Base-by-base conservation (phyloP, 2,888 invertebrate genomes). In the Caprella mutica region DNA sequence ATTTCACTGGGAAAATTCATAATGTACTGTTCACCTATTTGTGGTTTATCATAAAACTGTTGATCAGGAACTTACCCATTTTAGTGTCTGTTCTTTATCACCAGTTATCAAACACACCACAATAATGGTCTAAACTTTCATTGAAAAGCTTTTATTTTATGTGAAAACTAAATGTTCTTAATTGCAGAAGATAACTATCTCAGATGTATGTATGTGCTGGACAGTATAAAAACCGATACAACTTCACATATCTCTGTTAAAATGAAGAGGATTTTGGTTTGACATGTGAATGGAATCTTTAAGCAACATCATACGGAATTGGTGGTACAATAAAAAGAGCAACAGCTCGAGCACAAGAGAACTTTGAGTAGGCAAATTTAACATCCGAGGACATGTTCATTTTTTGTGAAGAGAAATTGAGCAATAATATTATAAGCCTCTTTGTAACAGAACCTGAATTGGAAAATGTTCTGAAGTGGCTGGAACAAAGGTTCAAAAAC, bases 191-290 rank as follows among this genome's bases (percentile, higher is more conserved):
- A 17, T 48, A 8, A n/a, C 21, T 17, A 21, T 48, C 12, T 27
- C 26, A 40, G 2, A 14, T n/a, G 19, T 1, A 29, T 53, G 27
- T 39, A n/a, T 53, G 42, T 43, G 42, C 42, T 14, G 42, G 26
- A 19, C 53, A 29, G 19, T 53, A 53, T 43, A 53, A 43, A 3
- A 55, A 55, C 29, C 21, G 30, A 54, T 48, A 27, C 33, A 48
- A 55, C 38, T 27, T 55, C 24, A 46, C 21, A 29, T 27, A 48
- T 33, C 30, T 50, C 46, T 48, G 46, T 19, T 33, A 55, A 14
- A 44, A 55, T 46, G 35, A 48, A 64, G 30, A 63, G 33, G 44
- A 63, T 56, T 61, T 42, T 48, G 38, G 51, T n/a, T 35, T 63
- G 26, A 5, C 33, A 56, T 50, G 50, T 63, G 24, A 53, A 27